Conservation (phyloP, 2,113 vertebrate genomes). For the Megaceryle torquata region DNA sequence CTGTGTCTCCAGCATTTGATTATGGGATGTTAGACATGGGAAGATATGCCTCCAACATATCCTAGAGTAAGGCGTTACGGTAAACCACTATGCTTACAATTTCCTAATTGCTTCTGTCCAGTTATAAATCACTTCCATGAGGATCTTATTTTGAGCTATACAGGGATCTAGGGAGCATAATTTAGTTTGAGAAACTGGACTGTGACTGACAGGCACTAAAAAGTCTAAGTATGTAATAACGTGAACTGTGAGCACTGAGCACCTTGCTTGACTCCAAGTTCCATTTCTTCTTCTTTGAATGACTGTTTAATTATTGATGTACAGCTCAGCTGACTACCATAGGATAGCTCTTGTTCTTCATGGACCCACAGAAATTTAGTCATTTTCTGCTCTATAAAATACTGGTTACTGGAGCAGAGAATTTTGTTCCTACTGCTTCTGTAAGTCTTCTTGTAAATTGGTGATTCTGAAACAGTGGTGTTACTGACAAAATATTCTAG, state of each 20-base stretch:
- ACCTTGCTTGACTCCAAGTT: not conserved
- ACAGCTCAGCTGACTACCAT: not conserved
- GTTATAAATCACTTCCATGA: not conserved
- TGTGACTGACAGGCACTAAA: not conserved
- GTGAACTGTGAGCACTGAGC: not conserved
- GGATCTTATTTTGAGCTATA: not conserved
- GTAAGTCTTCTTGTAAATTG: not conserved
- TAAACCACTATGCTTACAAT: not conserved
- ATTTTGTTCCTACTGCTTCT: not conserved
- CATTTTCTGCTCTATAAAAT: not conserved
- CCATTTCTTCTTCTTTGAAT: not conserved
- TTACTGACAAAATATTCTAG: not conserved
- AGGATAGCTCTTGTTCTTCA: not conserved
- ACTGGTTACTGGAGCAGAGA: not conserved
- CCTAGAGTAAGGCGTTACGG: not conserved
- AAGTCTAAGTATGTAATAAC: not conserved
- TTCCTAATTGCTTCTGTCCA: not conserved
- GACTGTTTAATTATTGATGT: not conserved
- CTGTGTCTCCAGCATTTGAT: not conserved
- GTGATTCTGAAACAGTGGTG: not conserved
- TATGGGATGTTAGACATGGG: not conserved
- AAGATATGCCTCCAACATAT: not conserved
- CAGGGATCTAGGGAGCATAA: not conserved
- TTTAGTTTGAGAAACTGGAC: not conserved
- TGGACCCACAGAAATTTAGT: not conserved